Conservation (phyloP, 2,113 vertebrate species). For the Haemorhous mexicanus region DNA sequence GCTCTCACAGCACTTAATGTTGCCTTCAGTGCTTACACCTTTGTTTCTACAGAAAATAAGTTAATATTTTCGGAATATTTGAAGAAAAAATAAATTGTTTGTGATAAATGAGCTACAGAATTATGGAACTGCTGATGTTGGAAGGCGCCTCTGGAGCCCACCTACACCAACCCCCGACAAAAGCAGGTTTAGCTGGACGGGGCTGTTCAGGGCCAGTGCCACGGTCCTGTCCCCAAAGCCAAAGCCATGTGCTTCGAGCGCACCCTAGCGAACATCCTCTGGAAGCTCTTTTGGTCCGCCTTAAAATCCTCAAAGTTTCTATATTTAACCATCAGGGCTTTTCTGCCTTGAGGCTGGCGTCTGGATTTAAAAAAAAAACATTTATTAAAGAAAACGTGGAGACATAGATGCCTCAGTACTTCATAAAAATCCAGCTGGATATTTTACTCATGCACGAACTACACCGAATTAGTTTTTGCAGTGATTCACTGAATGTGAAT, state of each 20-base stretch:
- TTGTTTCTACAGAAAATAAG: not conserved
- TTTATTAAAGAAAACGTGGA: not conserved
- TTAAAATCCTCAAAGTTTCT: not conserved
- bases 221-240: fast-evolving
- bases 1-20: not conserved
- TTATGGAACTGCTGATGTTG: not conserved
- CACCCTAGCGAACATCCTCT: not conserved
- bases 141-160: not conserved
- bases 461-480: not conserved
- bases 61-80: not conserved
- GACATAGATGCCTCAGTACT: not conserved
- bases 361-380: not conserved
- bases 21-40: not conserved
- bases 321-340: not conserved
- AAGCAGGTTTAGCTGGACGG: not conserved
- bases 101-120: not conserved
- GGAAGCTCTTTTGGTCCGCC: not conserved
- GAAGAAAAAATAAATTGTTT: not conserved
- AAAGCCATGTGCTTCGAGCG: not conserved
- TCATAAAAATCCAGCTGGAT: not conserved
- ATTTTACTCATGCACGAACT: not conserved
- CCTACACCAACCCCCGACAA: fast-evolving
- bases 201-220: not conserved
- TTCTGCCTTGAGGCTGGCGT: not conserved
- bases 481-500: not conserved